Percentiles rank a stretch among this genome's conserved stretches.
These are phyloP conservation scores for Cotesia vestalis DNA, from an alignment of 1,140 invertebrate genomes.

Conservation along the genomic window DNA sequence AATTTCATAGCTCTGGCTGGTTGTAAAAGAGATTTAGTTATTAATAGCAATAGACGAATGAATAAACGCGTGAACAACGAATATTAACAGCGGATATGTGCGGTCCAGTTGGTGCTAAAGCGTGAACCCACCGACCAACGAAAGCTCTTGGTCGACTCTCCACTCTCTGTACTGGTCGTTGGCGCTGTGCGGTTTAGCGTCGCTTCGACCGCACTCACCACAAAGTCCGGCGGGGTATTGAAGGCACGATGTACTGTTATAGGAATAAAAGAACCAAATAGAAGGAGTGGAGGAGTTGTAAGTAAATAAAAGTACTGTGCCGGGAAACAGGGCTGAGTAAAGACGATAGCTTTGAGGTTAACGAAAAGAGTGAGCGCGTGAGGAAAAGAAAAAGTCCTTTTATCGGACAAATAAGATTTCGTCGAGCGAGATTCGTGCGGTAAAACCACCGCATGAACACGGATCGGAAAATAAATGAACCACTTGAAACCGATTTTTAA, in stretches of 20 bases:
- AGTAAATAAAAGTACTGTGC: neutral
- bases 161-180: neutral
- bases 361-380: neutral
- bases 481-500: constrained; percentile 26
- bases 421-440: constrained; percentile 24
- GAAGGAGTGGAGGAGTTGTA: constrained; percentile 2
- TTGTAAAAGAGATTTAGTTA: no score
- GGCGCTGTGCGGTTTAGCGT: constrained; percentile 33
- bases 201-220: constrained; percentile 35
- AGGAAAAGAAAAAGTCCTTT: constrained; percentile 21
- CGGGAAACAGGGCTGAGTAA: neutral
- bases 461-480: constrained; percentile 4
- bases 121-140: constrained; percentile 28
- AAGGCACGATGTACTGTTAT: constrained; percentile 14
- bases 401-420: constrained; percentile 35
- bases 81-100: constrained; percentile 34
- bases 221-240: constrained; percentile 15
- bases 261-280: neutral
- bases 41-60: constrained; percentile 3
- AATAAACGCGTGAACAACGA: constrained; percentile 8
- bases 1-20: no score
- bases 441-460: neutral
- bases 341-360: no score
- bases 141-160: constrained; percentile 30
- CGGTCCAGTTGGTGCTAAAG: constrained; percentile 29